Evolutionary conservation across 2,888 invertebrate genomes (phyloP), one percentile per base, ranked within the genome.

Genomic region (Colostygia pectinataria): DNA sequence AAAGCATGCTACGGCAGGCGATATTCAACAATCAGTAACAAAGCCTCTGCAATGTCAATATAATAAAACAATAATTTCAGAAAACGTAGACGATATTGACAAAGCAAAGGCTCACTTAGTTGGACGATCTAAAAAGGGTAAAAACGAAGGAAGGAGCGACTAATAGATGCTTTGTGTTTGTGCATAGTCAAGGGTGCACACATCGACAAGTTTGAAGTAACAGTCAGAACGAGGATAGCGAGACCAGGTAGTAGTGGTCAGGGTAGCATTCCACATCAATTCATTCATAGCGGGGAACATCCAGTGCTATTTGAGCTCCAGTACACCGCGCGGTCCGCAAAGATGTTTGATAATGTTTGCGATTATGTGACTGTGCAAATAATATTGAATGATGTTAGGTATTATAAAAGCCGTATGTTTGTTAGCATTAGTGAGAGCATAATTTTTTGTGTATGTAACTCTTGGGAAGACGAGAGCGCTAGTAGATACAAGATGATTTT

Each of bases 111-210:
- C 80, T 71, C 70, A 58, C 50, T 72, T 79, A 83, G 83, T 86
- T 87, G 88, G 88, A 90, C 89, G 90, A 89, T 85, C 89, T 88
- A 87, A 73, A 88, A 89, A 88, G 87, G 20, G 83, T 85, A 59
- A 56, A 80, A 83, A 87, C 84, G 88, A 84, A 90, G 87, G 84
- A 87, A 90, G 89, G 89, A 89, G 89, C 88, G 87, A 70, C 86
- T 88, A 88, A 74, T 71, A 81, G 73, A 80, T 82, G 83, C 79
- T 73, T 66, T 61, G 77, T 82, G 80, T 77, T 71, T 79, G 83
- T 87, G 87, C 86, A 71, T 69, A 68, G 79, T 81, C 72, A 78
- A 71, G 71, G 70, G 89, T 89, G 89, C 87, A 87, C 81, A 88
- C 83, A 84, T 80, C 68, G 72, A 80, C 57, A 57, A 52, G 63